Base-by-base conservation (phyloP, 2,113 vertebrate species). In the Notothenia coriiceps region DNA sequence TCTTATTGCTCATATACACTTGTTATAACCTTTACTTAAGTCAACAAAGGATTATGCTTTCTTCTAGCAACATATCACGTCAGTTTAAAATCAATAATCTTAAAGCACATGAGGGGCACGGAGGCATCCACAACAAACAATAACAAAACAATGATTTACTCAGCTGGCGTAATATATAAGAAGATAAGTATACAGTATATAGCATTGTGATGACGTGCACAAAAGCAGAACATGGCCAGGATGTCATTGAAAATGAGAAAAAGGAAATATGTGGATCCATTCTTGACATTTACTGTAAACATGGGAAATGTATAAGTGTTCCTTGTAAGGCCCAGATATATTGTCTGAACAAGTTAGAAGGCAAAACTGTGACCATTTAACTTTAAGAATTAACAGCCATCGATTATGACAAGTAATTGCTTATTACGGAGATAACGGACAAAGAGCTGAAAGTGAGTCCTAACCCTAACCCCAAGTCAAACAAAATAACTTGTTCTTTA, bases 11-110 rank as follows among this genome's bases (percentile, higher is more conserved):
- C 71, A 22, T n/a, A 40, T n/a, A n/a, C 55, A 73, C 5, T 25
- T 44, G 59, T 57, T 51, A 10, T 46, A 79, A 67, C 60, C 29
- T 56, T 74, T 25, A 15, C 15, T 44, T 17, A 13, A 70, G 13
- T 14, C 50, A 52, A 33, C 66, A 74, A 52, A 55, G 14, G 10
- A 20, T 29, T 40, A 0, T 3, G 10, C 17, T 43, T 0, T 69
- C 51, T 29, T 35, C 7, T 10, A 44, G 33, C 14, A 52, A 61
- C 57, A 55, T 77, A 15, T 78, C 25, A 35, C n/a, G 2, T 50
- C 22, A 70, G 20, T 12, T 18, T 29, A 40, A 77, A 17, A 18
- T 61, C 35, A 50, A 18, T 43, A 4, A 25, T 2, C 49, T 33
- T 14, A 22, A 22, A 68, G 5, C 15, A 44, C 44, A 60, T 14